Conservation (phyloP, 1,140 invertebrate species). For the Scaptomyza hsui region DNA sequence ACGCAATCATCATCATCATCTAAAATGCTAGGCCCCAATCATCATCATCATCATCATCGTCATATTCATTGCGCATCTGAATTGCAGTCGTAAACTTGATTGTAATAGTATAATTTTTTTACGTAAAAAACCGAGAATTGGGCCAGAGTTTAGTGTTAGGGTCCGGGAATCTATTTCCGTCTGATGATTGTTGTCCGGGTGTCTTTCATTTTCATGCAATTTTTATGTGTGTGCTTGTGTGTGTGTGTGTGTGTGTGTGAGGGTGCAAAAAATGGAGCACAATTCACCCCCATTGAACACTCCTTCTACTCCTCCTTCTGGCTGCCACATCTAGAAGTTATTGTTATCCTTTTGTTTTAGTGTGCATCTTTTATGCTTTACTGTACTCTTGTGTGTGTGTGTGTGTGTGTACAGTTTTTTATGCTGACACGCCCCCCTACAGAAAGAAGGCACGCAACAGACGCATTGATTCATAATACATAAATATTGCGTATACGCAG, state of each 20-base stretch:
- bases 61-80: slow-evolving; percentile 67
- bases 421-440: slow-evolving; percentile 32
- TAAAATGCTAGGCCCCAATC: slow-evolving; percentile 29
- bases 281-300: slow-evolving; percentile 66
- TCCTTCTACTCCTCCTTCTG: slow-evolving; percentile 9
- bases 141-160: slow-evolving; percentile 11
- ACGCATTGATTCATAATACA: slow-evolving; percentile 80
- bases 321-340: slow-evolving; percentile 54
- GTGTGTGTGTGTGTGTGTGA: slow-evolving; percentile 31
- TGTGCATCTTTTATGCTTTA: slow-evolving; percentile 45
- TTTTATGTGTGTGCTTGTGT: slow-evolving; percentile 64
- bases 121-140: slow-evolving; percentile 19
- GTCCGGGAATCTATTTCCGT: slow-evolving; percentile 6
- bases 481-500: slow-evolving; percentile 81
- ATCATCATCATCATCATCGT: slow-evolving; percentile 48
- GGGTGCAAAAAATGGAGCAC: slow-evolving; percentile 44
- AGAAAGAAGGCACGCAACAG: slow-evolving; percentile 28
- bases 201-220: slow-evolving; percentile 73
- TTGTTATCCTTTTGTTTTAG: slow-evolving; percentile 82
- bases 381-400: slow-evolving; percentile 3
- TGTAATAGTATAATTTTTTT: slow-evolving; percentile 77
- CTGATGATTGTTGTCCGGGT: slow-evolving; percentile 29
- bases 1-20: slow-evolving; percentile 61
- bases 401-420: slow-evolving; percentile 34
- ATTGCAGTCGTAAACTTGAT: slow-evolving; percentile 79